phyloP scores from a whole-genome alignment of 2,888 invertebrate genomes.

The Hetaerina titia region DNA sequence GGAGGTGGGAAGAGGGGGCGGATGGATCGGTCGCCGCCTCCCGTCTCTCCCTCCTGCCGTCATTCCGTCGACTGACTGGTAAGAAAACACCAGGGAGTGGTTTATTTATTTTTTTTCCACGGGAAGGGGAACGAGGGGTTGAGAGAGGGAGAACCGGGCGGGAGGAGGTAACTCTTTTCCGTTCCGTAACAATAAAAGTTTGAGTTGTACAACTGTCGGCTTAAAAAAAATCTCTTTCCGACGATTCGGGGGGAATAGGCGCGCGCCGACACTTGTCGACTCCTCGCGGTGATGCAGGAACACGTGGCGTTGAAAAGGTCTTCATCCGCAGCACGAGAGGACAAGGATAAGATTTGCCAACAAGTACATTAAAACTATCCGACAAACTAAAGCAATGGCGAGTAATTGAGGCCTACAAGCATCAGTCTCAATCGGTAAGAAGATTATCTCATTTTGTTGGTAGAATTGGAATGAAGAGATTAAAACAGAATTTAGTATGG shows the following conservation, averaged over 20 bases:
- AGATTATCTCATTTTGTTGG: no score
- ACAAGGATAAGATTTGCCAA: no score
- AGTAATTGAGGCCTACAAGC: no score
- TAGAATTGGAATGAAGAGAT: no score
- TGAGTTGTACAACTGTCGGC: not conserved
- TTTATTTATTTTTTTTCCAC: constrained; percentile 36
- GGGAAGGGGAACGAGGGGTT: not conserved
- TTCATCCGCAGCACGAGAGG: no score
- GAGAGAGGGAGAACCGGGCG: not conserved
- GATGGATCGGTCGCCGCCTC: not conserved
- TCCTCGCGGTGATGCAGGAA: not conserved
- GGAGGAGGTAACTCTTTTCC: not conserved
- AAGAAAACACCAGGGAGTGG: constrained; percentile 49
- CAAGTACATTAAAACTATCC: no score
- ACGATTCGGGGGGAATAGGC: not conserved
- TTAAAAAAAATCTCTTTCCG: not conserved
- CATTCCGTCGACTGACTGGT: not conserved
- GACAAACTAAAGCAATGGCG: no score
- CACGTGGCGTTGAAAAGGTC: no score
- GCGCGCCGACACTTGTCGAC: not conserved
- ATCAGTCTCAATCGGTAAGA: no score
- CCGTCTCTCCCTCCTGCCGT: not conserved
- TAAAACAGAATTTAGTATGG: no score
- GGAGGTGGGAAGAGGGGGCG: not conserved
- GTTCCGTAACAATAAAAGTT: not conserved